Conservation (phyloP, 2,113 vertebrate species). For the Rissa tridactyla region DNA sequence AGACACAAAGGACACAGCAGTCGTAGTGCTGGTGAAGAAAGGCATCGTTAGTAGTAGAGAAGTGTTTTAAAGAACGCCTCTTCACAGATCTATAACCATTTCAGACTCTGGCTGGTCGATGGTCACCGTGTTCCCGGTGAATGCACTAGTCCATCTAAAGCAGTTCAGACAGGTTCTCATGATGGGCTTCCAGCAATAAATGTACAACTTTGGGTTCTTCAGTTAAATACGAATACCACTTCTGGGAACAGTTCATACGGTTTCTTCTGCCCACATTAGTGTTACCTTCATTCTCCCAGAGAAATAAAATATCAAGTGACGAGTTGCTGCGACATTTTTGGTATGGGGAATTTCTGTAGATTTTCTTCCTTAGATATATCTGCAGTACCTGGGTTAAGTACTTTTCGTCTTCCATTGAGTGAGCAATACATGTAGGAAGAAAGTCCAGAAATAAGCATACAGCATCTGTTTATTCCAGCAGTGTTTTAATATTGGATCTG, state of each 20-base stretch:
- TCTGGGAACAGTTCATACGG: background rate
- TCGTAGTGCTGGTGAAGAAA: background rate
- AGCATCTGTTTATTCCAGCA: background rate
- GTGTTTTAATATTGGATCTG: background rate
- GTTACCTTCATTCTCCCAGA: background rate
- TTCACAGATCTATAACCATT: background rate
- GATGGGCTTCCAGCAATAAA: background rate
- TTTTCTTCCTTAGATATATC: background rate
- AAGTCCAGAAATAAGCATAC: background rate
- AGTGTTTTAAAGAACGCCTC: background rate
- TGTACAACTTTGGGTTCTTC: background rate
- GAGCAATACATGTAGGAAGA: background rate
- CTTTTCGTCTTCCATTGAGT: background rate
- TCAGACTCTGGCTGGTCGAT: too few relatives aligned
- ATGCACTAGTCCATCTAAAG: background rate
- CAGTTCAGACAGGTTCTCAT: background rate
- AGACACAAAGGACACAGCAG: background rate
- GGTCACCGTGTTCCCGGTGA: fast-evolving
- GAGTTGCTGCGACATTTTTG: background rate
- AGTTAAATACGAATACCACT: background rate
- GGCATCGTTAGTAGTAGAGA: background rate
- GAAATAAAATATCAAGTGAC: background rate
- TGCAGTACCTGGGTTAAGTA: background rate
- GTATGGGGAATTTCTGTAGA: background rate
- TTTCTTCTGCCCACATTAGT: background rate